Evolutionary conservation across 1,140 invertebrate genomes (phyloP), one percentile per base, ranked within the genome.

Genomic region (Drosophila persimilis): DNA sequence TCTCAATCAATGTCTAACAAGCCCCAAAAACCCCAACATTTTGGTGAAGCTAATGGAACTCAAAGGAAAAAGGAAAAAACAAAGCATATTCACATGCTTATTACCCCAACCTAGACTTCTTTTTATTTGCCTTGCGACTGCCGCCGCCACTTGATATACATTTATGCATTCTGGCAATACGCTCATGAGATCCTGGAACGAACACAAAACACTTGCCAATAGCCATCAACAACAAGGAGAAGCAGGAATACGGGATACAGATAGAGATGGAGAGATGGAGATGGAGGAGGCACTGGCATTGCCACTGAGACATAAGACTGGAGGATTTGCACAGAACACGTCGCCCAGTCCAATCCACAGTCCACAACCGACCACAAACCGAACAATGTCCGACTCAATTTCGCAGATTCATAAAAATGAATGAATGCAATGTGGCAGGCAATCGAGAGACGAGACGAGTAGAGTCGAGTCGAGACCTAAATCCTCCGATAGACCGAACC

Each of bases 371-470:
- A 85, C 77, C 80, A 43, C 80, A 86, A 73, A 77, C 81, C 80
- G 69, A 85, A 85, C 81, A 86, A 77, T 86, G 80, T 85, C 81
- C 77, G 73, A 86, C 64, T 85, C 80, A 86, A 86, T 85, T 74
- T 80, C 64, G 65, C 64, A 86, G 80, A 77, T 86, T 81, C 80
- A 85, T 85, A 85, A 85, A 85, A 85, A 73, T 85, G 80, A 85
- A 85, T 77, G 77, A 85, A 73, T 84, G 77, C 69, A 55, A 56
- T 47, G 67, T 64, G 59, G 67, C 66, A 70, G 61, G 41, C 41
- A 75, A 64, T 62, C 54, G 35, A 39, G 35, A 39, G 35, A 39
- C 35, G 35, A 39, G 9, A 31, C 31, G 31, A 31, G 20, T 20
- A 20, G 20, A 20, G 11, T 13, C 35, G 35, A 13, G 35, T 1